Base-by-base conservation (phyloP, 2,888 invertebrate genomes). In the Drosophila paramelanica region DNA sequence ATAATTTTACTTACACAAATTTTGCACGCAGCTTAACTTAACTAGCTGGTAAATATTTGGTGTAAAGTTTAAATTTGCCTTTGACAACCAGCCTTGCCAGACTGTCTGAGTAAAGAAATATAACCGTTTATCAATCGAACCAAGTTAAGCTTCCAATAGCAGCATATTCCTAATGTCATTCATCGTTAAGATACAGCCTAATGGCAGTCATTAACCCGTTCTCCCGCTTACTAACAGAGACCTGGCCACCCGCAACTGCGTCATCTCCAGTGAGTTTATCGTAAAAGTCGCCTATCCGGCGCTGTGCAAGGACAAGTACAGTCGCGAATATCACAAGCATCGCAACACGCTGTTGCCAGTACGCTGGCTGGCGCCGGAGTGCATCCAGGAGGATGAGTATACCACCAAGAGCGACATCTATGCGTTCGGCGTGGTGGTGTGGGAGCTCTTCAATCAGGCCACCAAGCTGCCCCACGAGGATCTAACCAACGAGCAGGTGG, bases 341-440 rank as follows among this genome's bases (percentile, higher is more conserved):
- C 95, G 96, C 67, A 97, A 97, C 89, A 95, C 95, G 94, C 94
- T 96, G 81, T 94, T 98, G 49, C 98, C 98, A 0, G 93, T 98
- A 11, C 95, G 98, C 79, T 98, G 98, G 98, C 91, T 98, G 91
- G 96, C 98, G 0, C 94, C 95, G 17, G 98, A 99, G 91, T 97
- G 97, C 1, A 96, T 97, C 1, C 93, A 96, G 77, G 98, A 98
- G 85, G 97, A 97, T 64, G 98, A 98, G 72, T 98, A 95, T 91
- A 97, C 98, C 13, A 96, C 96, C 45, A 98, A 98, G 91, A 97
- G 97, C 87, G 98, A 98, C 92, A 96, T 98, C 0, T 98, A 97
- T 93, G 96, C 98, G 79, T 98, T 96, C 90, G 98, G 96, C 0
- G 97, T 96, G 20, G 94, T 98, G 13, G 94, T 97, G 23, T 98